Evolutionary conservation across 2,888 invertebrate genomes (phyloP), one percentile per base, ranked within the genome.

Genomic region (Lapara coniferarum): DNA sequence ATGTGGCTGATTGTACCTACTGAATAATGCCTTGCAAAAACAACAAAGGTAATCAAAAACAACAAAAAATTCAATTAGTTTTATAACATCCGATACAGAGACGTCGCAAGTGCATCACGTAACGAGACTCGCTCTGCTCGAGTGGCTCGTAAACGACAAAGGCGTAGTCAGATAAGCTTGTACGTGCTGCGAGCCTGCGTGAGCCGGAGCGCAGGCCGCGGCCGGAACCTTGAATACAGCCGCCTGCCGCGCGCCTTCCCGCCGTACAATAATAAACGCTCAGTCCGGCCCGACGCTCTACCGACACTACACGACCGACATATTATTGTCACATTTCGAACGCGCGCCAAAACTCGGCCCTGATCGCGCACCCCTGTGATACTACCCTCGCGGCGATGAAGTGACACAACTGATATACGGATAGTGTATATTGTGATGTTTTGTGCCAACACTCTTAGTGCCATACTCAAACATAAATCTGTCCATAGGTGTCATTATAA

Each of bases 361-460:
- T 81, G 79, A 76, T 77, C 74, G 80, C 81, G 83, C 73, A 68
- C 72, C 75, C 78, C 74, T 81, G 77, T 80, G 78, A 81, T 70
- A 69, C 71, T 46, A 68, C 58, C 74, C 78, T 75, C 79, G 83
- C 82, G 80, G 78, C 72, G 73, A 77, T 82, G 77, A 79, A 87
- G 90, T 89, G 89, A 88, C 83, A 86, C 82, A 81, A 83, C 85
- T 83, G 78, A 80, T 87, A 87, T 86, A 86, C 85, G 72, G 57
- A 79, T 75, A 85, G 91, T 90, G 91, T 85, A 86, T 85, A 88
- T 85, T 92, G 92, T 92, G 91, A 92, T 92, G 92, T 89, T 87
- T 88, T 87, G 93, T 92, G 92, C 86, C 85, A 89, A 86, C 74
- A 76, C 81, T 81, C 80, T 79, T 80, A 84, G 90, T 92, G 91